These are phyloP conservation scores for Rhombomys opimus DNA, from an alignment of 2,113 vertebrate genomes.

Conservation along the genomic window DNA sequence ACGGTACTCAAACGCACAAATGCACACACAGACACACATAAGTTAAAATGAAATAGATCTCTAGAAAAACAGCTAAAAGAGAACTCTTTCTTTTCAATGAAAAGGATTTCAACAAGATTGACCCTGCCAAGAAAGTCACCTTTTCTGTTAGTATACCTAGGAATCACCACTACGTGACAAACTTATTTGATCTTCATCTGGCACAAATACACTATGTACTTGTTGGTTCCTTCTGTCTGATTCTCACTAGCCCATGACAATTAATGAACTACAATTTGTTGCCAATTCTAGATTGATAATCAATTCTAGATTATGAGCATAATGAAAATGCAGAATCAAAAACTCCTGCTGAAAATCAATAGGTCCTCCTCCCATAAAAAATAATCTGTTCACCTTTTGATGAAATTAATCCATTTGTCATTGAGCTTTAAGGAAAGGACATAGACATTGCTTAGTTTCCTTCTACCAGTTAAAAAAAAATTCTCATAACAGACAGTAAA, in stretches of 20 bases:
- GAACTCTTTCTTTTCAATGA: neutral
- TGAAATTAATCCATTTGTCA: neutral
- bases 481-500: neutral
- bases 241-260: neutral
- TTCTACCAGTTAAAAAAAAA: neutral
- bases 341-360: neutral
- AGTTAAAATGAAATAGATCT: neutral
- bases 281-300: neutral
- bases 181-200: constrained; percentile 28
- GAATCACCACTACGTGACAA: neutral
- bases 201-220: neutral
- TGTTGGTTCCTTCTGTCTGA: neutral
- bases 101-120: neutral
- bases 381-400: neutral
- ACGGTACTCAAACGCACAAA: neutral
- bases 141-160: neutral
- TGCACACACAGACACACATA: neutral
- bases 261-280: neutral
- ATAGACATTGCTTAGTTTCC: neutral
- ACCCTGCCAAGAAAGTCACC: neutral
- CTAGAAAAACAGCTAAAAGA: neutral
- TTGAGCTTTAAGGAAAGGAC: neutral
- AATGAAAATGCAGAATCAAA: constrained; percentile 31
- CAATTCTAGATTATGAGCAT: constrained; percentile 4
- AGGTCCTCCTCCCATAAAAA: neutral